Conservation (phyloP, 2,888 invertebrate genomes). For the Nysson spinosus region DNA sequence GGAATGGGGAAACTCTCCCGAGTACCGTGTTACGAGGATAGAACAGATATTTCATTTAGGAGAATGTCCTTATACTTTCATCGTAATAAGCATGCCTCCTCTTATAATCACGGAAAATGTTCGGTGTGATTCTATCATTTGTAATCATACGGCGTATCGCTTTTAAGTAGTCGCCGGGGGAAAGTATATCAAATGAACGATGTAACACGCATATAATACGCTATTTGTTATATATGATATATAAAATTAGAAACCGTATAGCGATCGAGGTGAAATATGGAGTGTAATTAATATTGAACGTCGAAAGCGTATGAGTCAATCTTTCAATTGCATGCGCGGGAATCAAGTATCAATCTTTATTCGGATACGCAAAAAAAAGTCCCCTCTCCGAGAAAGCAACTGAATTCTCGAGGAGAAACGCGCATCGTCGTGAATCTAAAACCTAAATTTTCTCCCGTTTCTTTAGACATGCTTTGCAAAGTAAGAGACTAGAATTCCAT, state of each 20-base stretch:
- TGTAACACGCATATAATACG: not conserved
- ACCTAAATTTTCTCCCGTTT: constrained; percentile 56
- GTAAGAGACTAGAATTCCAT: constrained; percentile 14
- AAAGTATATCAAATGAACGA: constrained; percentile 48
- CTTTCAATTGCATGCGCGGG: constrained; percentile 1
- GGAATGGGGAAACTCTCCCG: constrained; percentile 30
- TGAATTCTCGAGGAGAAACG: constrained; percentile 61
- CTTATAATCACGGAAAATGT: constrained; percentile 27
- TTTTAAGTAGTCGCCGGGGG: constrained; percentile 40
- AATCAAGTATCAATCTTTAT: constrained; percentile 33
- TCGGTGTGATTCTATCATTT: constrained; percentile 50
- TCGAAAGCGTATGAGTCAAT: constrained; percentile 5
- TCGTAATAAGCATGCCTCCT: constrained; percentile 50
- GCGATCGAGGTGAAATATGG: no score
- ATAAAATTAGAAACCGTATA: no score
- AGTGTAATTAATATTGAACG: no score
- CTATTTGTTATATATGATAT: not conserved
- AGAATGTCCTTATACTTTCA: constrained; percentile 55
- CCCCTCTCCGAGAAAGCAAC: constrained; percentile 39
- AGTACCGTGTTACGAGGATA: constrained; percentile 20
- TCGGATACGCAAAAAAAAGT: constrained; percentile 44
- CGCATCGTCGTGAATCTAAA: constrained; percentile 49
- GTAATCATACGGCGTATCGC: constrained; percentile 57
- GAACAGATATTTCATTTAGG: constrained; percentile 20
- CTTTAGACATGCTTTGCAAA: constrained; percentile 27